Percentiles rank a stretch among this genome's conserved stretches.
Evolutionary conservation across 2,113 vertebrate genomes (phyloP).

Genomic region (Chroicocephalus ridibundus): DNA sequence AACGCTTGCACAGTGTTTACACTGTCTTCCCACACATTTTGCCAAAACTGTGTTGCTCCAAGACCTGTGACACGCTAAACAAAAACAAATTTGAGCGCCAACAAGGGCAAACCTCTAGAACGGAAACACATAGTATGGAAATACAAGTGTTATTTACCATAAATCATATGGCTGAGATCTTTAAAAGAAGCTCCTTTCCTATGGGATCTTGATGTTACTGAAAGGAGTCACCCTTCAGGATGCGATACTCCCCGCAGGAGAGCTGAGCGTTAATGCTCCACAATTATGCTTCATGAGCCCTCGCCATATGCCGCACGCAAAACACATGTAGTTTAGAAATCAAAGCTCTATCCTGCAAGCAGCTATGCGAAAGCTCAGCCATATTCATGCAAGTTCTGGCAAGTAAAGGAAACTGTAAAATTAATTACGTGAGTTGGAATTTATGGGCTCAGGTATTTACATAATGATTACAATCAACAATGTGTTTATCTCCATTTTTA

Average conservation of each 20-base stretch:
- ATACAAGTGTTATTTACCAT: conserved; percentile 18
- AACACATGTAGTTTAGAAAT: neutral
- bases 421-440: neutral
- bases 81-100: conserved; percentile 8
- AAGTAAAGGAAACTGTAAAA: neutral
- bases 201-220: neutral
- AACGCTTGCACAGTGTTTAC: conserved; percentile 20
- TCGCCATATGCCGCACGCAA: neutral
- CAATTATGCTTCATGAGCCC: neutral
- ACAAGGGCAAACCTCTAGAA: neutral
- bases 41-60: neutral
- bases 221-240: neutral
- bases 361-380: neutral
- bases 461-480: neutral
- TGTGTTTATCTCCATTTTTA: neutral
- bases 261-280: neutral
- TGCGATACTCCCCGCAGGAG: neutral
- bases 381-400: neutral
- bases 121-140: neutral
- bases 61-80: neutral
- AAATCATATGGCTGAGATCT: neutral
- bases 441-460: neutral
- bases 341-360: neutral
- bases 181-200: neutral
- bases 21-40: neutral